phyloP scores from a whole-genome alignment of 2,113 vertebrate species.

The Promerops cafer region DNA sequence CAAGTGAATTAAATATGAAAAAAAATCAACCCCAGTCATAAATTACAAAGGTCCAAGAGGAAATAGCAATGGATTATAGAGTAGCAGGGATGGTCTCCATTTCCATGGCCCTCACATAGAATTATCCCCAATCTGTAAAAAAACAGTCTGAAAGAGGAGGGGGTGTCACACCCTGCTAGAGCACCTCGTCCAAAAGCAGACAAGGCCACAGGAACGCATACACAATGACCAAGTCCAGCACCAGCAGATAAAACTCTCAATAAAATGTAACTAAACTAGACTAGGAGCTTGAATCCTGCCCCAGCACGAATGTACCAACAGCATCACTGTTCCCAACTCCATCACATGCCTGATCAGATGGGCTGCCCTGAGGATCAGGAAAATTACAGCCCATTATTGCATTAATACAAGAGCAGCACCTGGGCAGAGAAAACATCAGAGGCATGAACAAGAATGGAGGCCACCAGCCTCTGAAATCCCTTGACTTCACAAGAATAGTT shows the following conservation, averaged over 20 bases:
- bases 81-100: not conserved
- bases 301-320: not conserved
- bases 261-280: not conserved
- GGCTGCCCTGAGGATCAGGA: not conserved
- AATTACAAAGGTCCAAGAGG: not conserved
- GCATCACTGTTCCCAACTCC: not conserved
- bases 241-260: not conserved
- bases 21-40: not conserved
- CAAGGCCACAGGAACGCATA: not conserved
- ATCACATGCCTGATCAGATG: not conserved
- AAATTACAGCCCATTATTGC: not conserved
- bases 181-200: not conserved
- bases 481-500: not conserved
- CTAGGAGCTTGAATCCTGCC: not conserved
- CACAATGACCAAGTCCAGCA: not conserved
- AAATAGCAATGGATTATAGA: not conserved
- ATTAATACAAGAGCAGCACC: not conserved
- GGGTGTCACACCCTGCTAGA: not conserved
- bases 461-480: not conserved
- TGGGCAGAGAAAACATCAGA: not conserved
- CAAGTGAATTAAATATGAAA: not conserved
- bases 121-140: not conserved
- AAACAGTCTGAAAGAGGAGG: not conserved
- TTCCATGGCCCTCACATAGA: not conserved
- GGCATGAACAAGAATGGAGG: not conserved